phyloP scores from a whole-genome alignment of 2,888 invertebrate genomes.

The Cybosia mesomella region DNA sequence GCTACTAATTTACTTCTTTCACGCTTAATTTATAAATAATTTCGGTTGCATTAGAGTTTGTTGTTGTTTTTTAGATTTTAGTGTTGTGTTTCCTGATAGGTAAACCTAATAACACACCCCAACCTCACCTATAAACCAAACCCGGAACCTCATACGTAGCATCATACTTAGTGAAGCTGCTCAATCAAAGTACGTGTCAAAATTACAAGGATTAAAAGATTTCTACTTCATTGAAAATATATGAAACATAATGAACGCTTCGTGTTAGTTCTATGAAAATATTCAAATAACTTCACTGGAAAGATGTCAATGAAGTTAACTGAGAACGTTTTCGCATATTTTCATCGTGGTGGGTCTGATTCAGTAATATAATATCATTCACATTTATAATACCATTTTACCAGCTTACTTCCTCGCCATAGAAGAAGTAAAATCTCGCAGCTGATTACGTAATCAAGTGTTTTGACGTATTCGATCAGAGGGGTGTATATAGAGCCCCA shows the following conservation, averaged over 20 bases:
- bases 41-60: not conserved
- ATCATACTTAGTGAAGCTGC: not conserved
- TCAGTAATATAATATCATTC: not conserved
- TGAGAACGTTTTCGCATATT: too few relatives aligned
- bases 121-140: not conserved
- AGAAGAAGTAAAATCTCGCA: too few relatives aligned
- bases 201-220: not conserved
- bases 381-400: too few relatives aligned
- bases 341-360: not conserved
- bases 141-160: not conserved
- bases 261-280: too few relatives aligned
- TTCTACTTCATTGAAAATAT: not conserved
- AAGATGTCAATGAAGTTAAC: not conserved
- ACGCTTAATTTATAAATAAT: not conserved
- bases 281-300: not conserved
- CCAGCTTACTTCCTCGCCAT: not conserved
- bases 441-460: too few relatives aligned
- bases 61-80: not conserved
- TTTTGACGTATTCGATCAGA: too few relatives aligned
- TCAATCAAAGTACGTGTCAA: not conserved
- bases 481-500: too few relatives aligned
- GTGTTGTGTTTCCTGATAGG: not conserved
- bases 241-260: not conserved
- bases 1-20: slow-evolving; percentile 6
- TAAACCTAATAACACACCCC: not conserved